Evolutionary conservation across 2,797 vertebrate species (phyloP), one percentile per base, ranked within the genome.

Genomic region (Artibeus jamaicensis): DNA sequence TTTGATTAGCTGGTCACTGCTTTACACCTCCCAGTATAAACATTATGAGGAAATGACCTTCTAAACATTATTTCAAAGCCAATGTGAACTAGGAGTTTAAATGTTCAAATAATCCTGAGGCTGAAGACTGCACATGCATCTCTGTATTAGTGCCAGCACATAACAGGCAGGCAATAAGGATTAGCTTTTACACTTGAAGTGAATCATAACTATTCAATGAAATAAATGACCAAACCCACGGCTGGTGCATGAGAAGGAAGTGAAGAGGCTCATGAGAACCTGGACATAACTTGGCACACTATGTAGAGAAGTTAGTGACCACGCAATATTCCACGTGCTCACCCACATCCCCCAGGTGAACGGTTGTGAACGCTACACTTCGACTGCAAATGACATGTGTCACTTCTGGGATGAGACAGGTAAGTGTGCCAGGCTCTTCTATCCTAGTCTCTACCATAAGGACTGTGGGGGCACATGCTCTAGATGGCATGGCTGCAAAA

Each of bases 111-210:
- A 86, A 76, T 10, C 67, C 79, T 53, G n/a, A 86, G 73, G 79
- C 8, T 29, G 86, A 57, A 86, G 26, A 87, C 12, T 37, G 3
- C 22, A 55, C 44, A 10, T 44, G 21, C 6, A 76, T 62, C 50
- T 91, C 91, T 62, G 22, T 42, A 73, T 91, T 22, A 44, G 55
- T 55, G 18, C 15, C 68, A 87, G 57, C 44, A 81, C 11, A 55
- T 24, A 71, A 19, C 6, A 81, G 65, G 18, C 6, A 24, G 48
- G 70, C 5, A 87, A 88, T 0, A 32, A 22, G 14, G 53, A 14
- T 8, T 86, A 86, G 91, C 14, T 91, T 94, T 89, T 76, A 48
- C 59, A 94, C 81, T 84, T 65, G 44, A 96, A 87, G 81, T 24
- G 1, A 57, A 42, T 46, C 87, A 46, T n/a, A 78, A 93, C 34